Base-by-base conservation (phyloP, 2,797 vertebrate genomes). In the Danio aesculapii region DNA sequence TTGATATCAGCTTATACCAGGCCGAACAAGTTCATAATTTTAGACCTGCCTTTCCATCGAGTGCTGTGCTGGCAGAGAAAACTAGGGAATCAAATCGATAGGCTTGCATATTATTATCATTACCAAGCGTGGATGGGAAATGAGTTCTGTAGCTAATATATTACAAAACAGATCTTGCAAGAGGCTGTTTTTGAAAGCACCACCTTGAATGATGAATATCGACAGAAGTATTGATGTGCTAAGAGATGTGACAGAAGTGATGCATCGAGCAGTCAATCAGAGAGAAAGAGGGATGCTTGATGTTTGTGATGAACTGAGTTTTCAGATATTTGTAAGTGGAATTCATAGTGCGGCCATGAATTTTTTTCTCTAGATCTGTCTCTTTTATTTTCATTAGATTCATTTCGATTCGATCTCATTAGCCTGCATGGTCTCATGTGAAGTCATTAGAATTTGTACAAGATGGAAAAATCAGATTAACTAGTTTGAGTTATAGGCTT, bases 71-170 rank as follows among this genome's bases (percentile, higher is more conserved):
- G n/a, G 58, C 75, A 72, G 59, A 58, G 61, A 50, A 21, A 14
- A 58, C 14, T 21, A 70, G 9, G 44, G 53, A 43, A 63, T n/a
- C 44, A 47, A 68, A 82, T 71, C 81, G n/a, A 58, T 67, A 14
- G n/a, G 6, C 41, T 39, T 64, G 52, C 50, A 62, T 39, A 21
- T 53, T 39, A 44, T 64, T 19, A 47, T 66, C n/a, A 67, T 16
- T 19, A n/a, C 8, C 59, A 69, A 46, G 58, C 67, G 69, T 77
- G 61, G 52, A 44, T 50, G 63, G 61, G 68, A 73, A 69, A 81
- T 71, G 19, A 52, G 68, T 71, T 69, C 19, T 12, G 19, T 21
- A 61, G 62, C 43, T 55, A 61, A 77, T 58, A 3, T 44, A 46
- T 68, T 12, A 47, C 61, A 66, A 64, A 67, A 46, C 50, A 61